Evolutionary conservation across 1,140 invertebrate species (phyloP).

Genomic region (Penaeus chinensis): DNA sequence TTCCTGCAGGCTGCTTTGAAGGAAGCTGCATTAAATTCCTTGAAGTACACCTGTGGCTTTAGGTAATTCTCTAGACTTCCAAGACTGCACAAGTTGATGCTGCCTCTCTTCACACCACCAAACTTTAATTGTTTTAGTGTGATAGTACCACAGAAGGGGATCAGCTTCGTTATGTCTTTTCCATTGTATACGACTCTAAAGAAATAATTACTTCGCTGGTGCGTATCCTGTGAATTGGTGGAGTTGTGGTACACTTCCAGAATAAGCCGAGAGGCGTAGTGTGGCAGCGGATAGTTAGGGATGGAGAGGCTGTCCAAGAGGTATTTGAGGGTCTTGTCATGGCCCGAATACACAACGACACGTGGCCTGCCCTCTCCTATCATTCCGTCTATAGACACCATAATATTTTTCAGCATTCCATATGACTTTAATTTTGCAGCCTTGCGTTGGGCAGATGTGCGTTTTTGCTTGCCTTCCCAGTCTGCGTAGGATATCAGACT

Average conservation of each 20-base stretch:
- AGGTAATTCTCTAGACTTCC: constrained; percentile 48
- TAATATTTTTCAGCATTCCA: constrained; percentile 81
- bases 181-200: constrained; percentile 89
- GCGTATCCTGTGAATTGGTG: constrained; percentile 58
- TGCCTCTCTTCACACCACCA: constrained; percentile 48
- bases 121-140: constrained; percentile 53
- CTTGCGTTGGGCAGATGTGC: constrained; percentile 76
- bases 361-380: constrained; percentile 81
- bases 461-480: constrained; percentile 78
- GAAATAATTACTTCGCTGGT: constrained; percentile 77
- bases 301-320: constrained; percentile 82
- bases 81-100: constrained; percentile 55
- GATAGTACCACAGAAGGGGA: constrained; percentile 80
- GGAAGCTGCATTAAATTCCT: constrained; percentile 57
- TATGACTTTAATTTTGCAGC: constrained; percentile 80
- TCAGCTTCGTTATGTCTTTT: constrained; percentile 82
- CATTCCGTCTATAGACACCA: constrained; percentile 81
- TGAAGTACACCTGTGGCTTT: constrained; percentile 53
- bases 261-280: constrained; percentile 86
- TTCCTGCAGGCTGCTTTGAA: constrained; percentile 55
- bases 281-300: constrained; percentile 74
- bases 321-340: constrained; percentile 89
- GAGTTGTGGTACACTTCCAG: constrained; percentile 76
- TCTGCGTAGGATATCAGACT: constrained; percentile 81
- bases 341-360: constrained; percentile 89